Evolutionary conservation across 2,797 vertebrate species (phyloP).

Genomic region (Botia almorhae): DNA sequence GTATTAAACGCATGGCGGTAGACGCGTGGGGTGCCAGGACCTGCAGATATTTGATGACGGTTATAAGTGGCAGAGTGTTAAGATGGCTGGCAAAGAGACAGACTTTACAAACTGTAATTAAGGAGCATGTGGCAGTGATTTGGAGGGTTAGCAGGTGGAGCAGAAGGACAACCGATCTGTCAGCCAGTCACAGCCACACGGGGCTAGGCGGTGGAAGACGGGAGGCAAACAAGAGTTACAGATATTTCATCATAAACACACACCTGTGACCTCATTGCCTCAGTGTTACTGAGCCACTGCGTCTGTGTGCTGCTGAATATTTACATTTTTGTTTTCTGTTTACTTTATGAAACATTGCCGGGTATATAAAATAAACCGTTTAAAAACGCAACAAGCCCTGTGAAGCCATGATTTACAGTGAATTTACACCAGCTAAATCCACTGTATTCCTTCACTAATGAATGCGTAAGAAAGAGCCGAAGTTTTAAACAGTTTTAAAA

Average conservation of each 20-base stretch:
- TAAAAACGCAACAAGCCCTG: too few species aligned
- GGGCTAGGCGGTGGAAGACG: constrained; percentile 38
- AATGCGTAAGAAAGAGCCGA: constrained; percentile 4
- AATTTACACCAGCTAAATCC: too few species aligned
- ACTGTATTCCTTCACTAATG: neutral
- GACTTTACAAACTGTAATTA: constrained; percentile 61
- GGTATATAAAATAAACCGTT: too few species aligned
- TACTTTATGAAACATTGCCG: too few species aligned
- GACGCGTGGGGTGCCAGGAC: constrained; percentile 44
- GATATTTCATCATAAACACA: too few species aligned
- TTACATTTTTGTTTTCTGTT: too few species aligned
- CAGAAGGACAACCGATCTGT: constrained; percentile 67
- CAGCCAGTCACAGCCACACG: constrained; percentile 38
- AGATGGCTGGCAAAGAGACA: constrained; percentile 14
- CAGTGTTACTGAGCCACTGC: too few species aligned
- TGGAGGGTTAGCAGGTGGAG: constrained; percentile 65
- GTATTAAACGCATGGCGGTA: constrained; percentile 28
- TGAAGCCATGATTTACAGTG: too few species aligned
- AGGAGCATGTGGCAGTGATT: constrained; percentile 59
- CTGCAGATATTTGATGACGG: constrained; percentile 31
- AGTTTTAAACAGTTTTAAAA: constrained; percentile 67
- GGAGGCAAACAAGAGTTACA: neutral
- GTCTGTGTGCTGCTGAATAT: too few species aligned
- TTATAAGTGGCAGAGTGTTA: constrained; percentile 39
- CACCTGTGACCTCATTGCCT: too few species aligned